Conservation (phyloP, 2,888 invertebrate genomes). For the Mactromeris polynyma region DNA sequence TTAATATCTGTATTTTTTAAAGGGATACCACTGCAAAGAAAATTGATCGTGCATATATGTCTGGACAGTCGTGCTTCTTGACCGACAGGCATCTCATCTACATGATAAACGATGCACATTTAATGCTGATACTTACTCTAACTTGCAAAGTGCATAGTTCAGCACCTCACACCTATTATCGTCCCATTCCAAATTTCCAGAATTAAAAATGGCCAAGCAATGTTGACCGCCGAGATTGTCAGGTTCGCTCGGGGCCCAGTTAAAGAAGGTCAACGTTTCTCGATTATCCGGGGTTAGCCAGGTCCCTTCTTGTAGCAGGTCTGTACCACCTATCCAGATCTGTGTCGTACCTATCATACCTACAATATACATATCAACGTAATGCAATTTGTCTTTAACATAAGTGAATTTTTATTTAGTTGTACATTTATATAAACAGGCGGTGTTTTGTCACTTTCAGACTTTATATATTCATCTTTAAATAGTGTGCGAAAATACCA, state of each 20-base stretch:
- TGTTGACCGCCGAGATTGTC: slow-evolving; percentile 66
- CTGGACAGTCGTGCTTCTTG: too few species aligned
- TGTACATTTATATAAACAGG: too few species aligned
- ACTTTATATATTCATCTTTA: too few species aligned
- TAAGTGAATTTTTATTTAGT: too few species aligned
- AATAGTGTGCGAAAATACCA: too few species aligned
- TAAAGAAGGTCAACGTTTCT: slow-evolving; percentile 51
- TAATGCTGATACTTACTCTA: slow-evolving; percentile 51
- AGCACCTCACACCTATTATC: slow-evolving; percentile 56
- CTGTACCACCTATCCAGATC: slow-evolving; percentile 68
- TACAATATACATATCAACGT: too few species aligned
- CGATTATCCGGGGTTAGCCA: slow-evolving; percentile 59
- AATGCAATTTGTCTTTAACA: too few species aligned
- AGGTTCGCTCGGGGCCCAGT: slow-evolving; percentile 65
- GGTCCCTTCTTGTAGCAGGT: slow-evolving; percentile 62
- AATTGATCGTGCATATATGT: too few species aligned
- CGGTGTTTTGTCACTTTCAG: too few species aligned
- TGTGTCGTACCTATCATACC: slow-evolving; percentile 46
- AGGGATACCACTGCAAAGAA: too few species aligned
- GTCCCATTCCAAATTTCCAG: slow-evolving; percentile 54
- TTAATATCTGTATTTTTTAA: too few species aligned
- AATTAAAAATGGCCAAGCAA: slow-evolving; percentile 58
- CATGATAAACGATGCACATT: neutral
- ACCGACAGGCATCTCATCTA: too few species aligned
- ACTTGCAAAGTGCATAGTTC: slow-evolving; percentile 59